phyloP scores from a whole-genome alignment of 2,113 vertebrate genomes.

The Noturus placidus region DNA sequence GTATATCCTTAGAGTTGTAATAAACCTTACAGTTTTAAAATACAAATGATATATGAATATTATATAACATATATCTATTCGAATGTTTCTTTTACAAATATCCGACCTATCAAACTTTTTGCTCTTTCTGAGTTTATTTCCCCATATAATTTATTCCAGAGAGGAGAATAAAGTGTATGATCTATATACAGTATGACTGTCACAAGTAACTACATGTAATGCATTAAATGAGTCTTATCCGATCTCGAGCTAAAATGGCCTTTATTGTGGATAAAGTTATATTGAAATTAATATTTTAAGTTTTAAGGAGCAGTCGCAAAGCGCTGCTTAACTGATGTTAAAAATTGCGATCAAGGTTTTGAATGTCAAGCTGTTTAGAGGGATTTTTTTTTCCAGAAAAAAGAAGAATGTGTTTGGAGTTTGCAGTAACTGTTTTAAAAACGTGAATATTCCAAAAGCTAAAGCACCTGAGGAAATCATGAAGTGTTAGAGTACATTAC shows the following conservation, averaged over 20 bases:
- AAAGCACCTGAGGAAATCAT: not conserved
- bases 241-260: not conserved
- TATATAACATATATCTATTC: not conserved
- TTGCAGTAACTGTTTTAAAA: conserved; percentile 16
- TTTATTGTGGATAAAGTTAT: not conserved
- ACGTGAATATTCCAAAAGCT: conserved; percentile 4
- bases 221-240: not conserved
- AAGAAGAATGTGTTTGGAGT: not conserved
- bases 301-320: not conserved
- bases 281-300: not conserved
- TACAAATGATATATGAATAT: not conserved
- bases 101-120: not conserved
- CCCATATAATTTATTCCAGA: not conserved
- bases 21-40: not conserved
- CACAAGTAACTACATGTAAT: not conserved
- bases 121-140: not conserved
- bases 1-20: not conserved
- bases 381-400: not conserved
- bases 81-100: not conserved
- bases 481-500: not conserved
- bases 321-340: not conserved
- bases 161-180: not conserved
- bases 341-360: conserved; percentile 10
- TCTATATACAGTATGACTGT: not conserved
- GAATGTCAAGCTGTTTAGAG: not conserved